Evolutionary conservation across 2,888 invertebrate species (phyloP).

Genomic region (Watsonalla cultraria): DNA sequence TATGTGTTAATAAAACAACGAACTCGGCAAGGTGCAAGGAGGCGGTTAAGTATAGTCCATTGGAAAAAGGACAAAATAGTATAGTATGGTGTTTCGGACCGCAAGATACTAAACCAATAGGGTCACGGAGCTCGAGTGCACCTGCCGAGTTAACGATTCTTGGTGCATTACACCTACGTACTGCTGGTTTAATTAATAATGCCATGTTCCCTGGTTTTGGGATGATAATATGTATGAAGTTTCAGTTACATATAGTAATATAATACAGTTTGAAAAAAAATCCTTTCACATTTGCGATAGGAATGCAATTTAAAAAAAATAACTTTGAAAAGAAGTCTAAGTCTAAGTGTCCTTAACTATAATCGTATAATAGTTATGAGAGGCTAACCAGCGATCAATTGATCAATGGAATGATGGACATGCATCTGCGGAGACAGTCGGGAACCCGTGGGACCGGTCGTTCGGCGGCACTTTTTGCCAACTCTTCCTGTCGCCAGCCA

Average conservation of each 20-base stretch:
- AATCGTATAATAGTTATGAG: not conserved
- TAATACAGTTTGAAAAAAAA: no score
- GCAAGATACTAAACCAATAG: slow-evolving; percentile 32
- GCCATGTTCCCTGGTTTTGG: not conserved
- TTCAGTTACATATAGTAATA: no score
- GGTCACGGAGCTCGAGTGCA: slow-evolving; percentile 34
- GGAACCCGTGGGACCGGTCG: slow-evolving; percentile 64
- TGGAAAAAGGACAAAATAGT: slow-evolving; percentile 2
- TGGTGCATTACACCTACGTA: slow-evolving; percentile 22
- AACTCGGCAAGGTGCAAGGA: not conserved
- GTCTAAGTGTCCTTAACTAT: not conserved
- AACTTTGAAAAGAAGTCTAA: no score
- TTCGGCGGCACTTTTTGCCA: slow-evolving; percentile 47
- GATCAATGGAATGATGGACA: slow-evolving; percentile 42
- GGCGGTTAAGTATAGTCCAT: not conserved
- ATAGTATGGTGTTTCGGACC: slow-evolving; percentile 13
- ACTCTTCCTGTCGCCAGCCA: slow-evolving; percentile 19
- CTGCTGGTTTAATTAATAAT: slow-evolving; percentile 13
- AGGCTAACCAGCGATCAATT: slow-evolving; percentile 4
- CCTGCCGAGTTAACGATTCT: slow-evolving; percentile 31
- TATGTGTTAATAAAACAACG: not conserved
- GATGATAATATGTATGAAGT: not conserved
- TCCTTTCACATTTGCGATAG: no score
- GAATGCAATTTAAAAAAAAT: no score
- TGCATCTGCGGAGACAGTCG: slow-evolving; percentile 22